Evolutionary conservation across 1,140 invertebrate species (phyloP), one percentile per base, ranked within the genome.

Genomic region (Cyclargus thomasi): DNA sequence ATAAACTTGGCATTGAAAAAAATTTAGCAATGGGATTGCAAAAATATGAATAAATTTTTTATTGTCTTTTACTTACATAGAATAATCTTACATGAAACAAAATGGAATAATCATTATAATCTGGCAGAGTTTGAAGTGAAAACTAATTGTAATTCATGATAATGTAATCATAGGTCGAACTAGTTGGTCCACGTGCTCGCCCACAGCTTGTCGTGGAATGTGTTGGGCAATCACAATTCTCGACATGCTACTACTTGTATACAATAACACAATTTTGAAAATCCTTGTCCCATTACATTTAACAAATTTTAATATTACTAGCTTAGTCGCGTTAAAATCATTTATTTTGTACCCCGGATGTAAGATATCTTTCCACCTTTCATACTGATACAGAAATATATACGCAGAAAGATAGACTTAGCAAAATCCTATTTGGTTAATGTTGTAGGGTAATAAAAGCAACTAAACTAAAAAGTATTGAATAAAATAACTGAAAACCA

Each of bases 111-210:
- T 47, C 39, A 47, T 14, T 11, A 47, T 11, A 47, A 47, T 47
- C 14, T n/a, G 10, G 39, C 11, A 16, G 39, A 59, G 21, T 59
- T 18, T 59, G 4, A 59, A 21, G 55, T 59, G 55, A 59, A 20
- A 59, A 59, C 18, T 59, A 59, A 59, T 59, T 59, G 20, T 21
- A 59, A 59, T 59, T 59, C 18, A 59, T 59, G 55, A 20, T 20
- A 59, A 59, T 59, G 18, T 59, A 20, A 59, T 20, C 55, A 20
- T 18, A 20, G 55, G 55, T 21, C 55, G 55, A 21, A 21, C 55
- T 59, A 20, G 55, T 55, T 1, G 53, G 53, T 18, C 18, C 55
- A 59, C 55, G 55, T 20, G 55, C 18, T 55, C 55, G 55, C 55
- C 55, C 55, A 59, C 55, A 20, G 55, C 55, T 20, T 1, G 55